Evolutionary conservation across 2,888 invertebrate genomes (phyloP).

Genomic region (Scaptomyza reducta): DNA sequence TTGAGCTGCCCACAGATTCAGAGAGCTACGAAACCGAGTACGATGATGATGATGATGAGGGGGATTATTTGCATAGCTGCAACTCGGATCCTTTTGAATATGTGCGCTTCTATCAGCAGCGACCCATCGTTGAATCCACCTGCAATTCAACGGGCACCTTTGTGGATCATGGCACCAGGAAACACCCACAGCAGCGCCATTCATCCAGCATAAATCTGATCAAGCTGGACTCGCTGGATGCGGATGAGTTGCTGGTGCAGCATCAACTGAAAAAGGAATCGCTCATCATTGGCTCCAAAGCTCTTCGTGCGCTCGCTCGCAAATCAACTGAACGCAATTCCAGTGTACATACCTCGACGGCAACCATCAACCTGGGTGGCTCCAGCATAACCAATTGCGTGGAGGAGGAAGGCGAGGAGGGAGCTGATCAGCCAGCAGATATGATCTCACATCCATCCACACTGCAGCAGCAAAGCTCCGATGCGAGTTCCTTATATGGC

Average conservation of each 20-base stretch:
- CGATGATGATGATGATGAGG: constrained; percentile 81
- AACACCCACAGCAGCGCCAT: constrained; percentile 55
- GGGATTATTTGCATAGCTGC: constrained; percentile 82
- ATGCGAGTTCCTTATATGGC: constrained; percentile 86
- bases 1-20: constrained; percentile 84
- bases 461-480: constrained; percentile 86
- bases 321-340: constrained; percentile 77
- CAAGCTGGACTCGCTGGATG: constrained; percentile 74
- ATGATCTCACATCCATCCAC: constrained; percentile 17
- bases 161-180: constrained; percentile 84
- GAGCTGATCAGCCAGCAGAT: not conserved
- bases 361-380: constrained; percentile 83
- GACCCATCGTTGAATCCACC: constrained; percentile 68
- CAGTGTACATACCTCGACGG: constrained; percentile 85
- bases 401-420: constrained; percentile 44
- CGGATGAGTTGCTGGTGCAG: constrained; percentile 41
- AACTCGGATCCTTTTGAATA: constrained; percentile 88
- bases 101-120: constrained; percentile 87
- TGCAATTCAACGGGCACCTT: constrained; percentile 84
- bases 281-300: constrained; percentile 82
- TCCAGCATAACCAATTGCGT: constrained; percentile 60
- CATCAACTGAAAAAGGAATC: constrained; percentile 80
- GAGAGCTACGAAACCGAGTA: constrained; percentile 85
- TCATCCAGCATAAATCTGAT: constrained; percentile 81
- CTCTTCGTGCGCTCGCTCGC: constrained; percentile 78